Evolutionary conservation across 2,888 invertebrate species (phyloP), one percentile per base, ranked within the genome.

Genomic region (Eilema depressum): DNA sequence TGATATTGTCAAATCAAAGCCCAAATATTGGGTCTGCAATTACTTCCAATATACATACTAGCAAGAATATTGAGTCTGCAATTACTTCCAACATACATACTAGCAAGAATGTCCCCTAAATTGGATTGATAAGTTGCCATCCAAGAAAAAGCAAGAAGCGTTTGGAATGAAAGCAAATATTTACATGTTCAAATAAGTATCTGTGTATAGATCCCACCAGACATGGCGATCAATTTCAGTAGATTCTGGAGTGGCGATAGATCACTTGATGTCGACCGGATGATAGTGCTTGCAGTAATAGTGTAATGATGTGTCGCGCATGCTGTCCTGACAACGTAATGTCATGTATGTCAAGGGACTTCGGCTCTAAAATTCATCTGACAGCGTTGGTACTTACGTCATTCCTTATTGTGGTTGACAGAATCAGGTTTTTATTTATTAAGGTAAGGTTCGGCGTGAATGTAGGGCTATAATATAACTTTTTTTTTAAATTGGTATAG

Each of bases 261-360:
- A 41, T 63, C 68, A 74, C 74, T 72, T 74, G 71, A 80, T 78
- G 78, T 77, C 66, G 76, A 76, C 87, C 86, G 88, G 87, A 88
- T 82, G 85, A 78, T 72, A 80, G 70, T 79, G 82, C 80, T 87
- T 84, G 80, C 53, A 74, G 74, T 79, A 85, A 85, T 80, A 75
- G 76, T 76, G 66, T 74, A 79, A 80, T 77, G 74, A 81, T 73
- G 68, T 76, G 68, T 70, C 71, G 75, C 73, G 74, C 78, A 75
- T 75, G 77, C 60, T 65, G 63, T 60, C 66, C 74, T 68, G 74
- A 71, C 68, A 65, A 20, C 47, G 66, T 79, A 71, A 68, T 66
- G 28, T 60, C 72, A 57, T 66, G 63, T 59, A 57, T 66, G 63
- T 59, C 63, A 53, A 59, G 57, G 47, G 56, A 64, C 53, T 4